Evolutionary conservation across 1,140 invertebrate genomes (phyloP), one percentile per base, ranked within the genome.

Genomic region (Drosophila burlai): DNA sequence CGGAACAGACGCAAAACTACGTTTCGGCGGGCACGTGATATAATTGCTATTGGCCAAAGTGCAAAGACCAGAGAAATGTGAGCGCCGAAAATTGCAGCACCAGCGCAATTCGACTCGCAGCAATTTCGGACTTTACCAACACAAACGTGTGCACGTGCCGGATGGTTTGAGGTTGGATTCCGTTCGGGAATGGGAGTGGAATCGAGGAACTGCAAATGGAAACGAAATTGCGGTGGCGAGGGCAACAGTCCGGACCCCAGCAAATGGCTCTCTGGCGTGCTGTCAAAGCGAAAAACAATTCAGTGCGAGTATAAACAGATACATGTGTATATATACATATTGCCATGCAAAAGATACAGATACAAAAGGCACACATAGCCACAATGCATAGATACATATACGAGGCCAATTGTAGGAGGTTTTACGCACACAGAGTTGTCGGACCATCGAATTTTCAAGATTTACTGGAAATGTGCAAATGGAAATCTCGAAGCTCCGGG

Each of bases 141-240:
- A 67, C 72, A 90, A 84, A 83, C 89, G 79, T 85, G 87, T 71
- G 76, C 89, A 91, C 89, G 87, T 91, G 87, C 81, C 84, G 76
- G 45, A 78, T 61, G 55, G 45, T 49, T 50, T 50, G 76, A 29
- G 38, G 15, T 68, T 34, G 34, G 34, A 46, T 47, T 67, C n/a
- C n/a, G 18, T 26, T 49, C 18, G 43, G 59, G 26, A 61, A 21
- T 52, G 31, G 34, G 6, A 24, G 1, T 38, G 34, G 54, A 24
- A 24, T 55, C 34, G 54, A 55, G 54, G 54, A 55, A 55, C 54
- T 60, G 40, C 24, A 54, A 65, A 59, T 55, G 31, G 31, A 46
- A 67, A 45, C 59, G 45, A 47, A 73, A 58, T 63, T 47, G 54
- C 40, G 61, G 15, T 66, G 49, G 34, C 65, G 76, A 78, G 73